Conservation (phyloP, 2,888 invertebrate genomes). For the Drosophila neoperkinsi region DNA sequence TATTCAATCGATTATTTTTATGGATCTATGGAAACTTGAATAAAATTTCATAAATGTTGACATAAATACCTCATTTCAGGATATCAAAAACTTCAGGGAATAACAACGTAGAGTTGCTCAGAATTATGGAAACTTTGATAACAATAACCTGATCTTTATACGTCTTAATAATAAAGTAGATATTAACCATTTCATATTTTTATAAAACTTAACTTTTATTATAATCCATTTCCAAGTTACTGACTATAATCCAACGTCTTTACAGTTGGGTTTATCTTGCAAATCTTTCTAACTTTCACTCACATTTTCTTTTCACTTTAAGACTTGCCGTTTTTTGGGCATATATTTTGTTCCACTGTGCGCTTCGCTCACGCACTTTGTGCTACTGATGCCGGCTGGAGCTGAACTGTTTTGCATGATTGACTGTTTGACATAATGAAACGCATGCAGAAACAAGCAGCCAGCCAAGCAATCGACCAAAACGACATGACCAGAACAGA, state of each 20-base stretch:
- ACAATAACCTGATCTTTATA: no score
- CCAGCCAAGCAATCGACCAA: slow-evolving; percentile 13
- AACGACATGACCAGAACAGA: not conserved
- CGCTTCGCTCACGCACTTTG: slow-evolving; percentile 44
- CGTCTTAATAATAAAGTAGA: not conserved
- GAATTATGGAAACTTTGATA: not conserved
- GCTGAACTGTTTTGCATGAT: slow-evolving; percentile 75
- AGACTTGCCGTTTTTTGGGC: not conserved
- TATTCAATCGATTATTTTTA: not conserved
- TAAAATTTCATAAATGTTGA: not conserved
- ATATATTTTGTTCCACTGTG: slow-evolving; percentile 44
- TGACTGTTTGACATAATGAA: slow-evolving; percentile 79
- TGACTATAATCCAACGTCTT: rapidly evolving
- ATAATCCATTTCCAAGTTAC: not conserved
- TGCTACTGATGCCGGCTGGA: slow-evolving; percentile 44
- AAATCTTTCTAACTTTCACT: not conserved
- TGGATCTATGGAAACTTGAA: not conserved
- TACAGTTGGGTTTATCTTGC: no score
- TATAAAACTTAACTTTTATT: not conserved
- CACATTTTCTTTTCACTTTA: not conserved
- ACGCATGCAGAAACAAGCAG: slow-evolving; percentile 71
- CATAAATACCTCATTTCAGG: not conserved
- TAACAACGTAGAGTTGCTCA: no score
- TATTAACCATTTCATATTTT: not conserved
- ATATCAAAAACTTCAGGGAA: not conserved